Base-by-base conservation (phyloP, 1,140 invertebrate species). In the Trachymyrmex septentrionalis region DNA sequence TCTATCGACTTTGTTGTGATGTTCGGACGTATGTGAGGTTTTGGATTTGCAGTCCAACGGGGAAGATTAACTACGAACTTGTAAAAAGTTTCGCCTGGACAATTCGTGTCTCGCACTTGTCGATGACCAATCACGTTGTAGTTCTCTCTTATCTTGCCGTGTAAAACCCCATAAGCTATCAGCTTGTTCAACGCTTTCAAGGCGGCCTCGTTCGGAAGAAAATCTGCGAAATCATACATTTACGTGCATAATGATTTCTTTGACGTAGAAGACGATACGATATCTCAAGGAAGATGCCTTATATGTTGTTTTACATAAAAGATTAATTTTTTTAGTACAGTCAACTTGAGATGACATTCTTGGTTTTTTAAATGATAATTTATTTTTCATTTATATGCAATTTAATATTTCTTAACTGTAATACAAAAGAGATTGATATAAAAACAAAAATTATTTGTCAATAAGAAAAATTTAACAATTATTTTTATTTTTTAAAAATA, bases 71-170 rank as follows among this genome's bases (percentile, higher is more conserved):
- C 92, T 4, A 97, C 96, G 76, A 96, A 94, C 24, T 95, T 91
- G 87, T 96, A 97, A 38, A 97, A 93, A 6, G 85, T 91, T 4
- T 95, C 92, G 12, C 96, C 96, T 0, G 96, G 96, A 87, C 96
- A 96, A 0, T 91, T 88, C 0, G 96, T 96, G 2, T 86, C 34
- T 0, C 92, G 89, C 5, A 91, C 93, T 88, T 96, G 96, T 30
- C 96, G 91, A 86, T 96, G 96, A 2, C 96, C 96, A 30, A 96
- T 91, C 6, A 96, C 84, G 3, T 90, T 91, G 77, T 96, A 96
- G 69, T 93, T 87, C 0, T 80, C 2, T 0, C 81, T 78, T 24
- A 96, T 94, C 80, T 96, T 94, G 9, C 92, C 92, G 0, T 93
- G 90, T 1, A 85, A 53, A 0, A 96, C 92, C 4, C 95, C 96